phyloP scores from a whole-genome alignment of 2,888 invertebrate species.

The Ferdinandea cuprea region DNA sequence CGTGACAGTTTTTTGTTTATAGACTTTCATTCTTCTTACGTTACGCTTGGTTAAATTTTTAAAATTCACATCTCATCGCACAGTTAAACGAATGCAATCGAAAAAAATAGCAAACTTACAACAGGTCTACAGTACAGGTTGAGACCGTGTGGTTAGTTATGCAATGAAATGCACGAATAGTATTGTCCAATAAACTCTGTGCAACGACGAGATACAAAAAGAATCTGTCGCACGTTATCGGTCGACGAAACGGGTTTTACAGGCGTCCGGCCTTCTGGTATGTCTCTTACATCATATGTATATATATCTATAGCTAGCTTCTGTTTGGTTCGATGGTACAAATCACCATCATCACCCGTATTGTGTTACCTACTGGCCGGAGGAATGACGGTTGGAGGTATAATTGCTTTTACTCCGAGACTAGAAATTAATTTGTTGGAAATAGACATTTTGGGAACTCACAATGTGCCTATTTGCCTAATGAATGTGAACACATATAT shows the following conservation, averaged over 20 bases:
- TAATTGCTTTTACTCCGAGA: conserved; percentile 1
- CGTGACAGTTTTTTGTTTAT: background rate
- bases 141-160: background rate
- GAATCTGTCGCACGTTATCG: conserved; percentile 48
- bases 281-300: conserved; percentile 35
- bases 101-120: background rate
- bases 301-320: conserved; percentile 5
- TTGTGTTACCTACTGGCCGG: background rate
- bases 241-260: conserved; percentile 31
- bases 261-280: conserved; percentile 7
- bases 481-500: background rate
- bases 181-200: background rate
- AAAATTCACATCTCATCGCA: conserved; percentile 27
- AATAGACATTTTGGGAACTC: background rate
- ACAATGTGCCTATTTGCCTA: background rate
- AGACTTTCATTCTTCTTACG: background rate
- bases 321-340: background rate
- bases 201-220: conserved; percentile 21
- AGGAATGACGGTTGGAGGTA: background rate
- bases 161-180: conserved; percentile 1
- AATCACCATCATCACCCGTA: background rate
- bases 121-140: background rate
- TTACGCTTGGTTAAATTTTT: conserved; percentile 21
- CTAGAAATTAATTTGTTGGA: background rate
- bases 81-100: conserved; percentile 13